These are phyloP conservation scores for Promerops cafer DNA, from an alignment of 2,113 vertebrate genomes.

Conservation along the genomic window DNA sequence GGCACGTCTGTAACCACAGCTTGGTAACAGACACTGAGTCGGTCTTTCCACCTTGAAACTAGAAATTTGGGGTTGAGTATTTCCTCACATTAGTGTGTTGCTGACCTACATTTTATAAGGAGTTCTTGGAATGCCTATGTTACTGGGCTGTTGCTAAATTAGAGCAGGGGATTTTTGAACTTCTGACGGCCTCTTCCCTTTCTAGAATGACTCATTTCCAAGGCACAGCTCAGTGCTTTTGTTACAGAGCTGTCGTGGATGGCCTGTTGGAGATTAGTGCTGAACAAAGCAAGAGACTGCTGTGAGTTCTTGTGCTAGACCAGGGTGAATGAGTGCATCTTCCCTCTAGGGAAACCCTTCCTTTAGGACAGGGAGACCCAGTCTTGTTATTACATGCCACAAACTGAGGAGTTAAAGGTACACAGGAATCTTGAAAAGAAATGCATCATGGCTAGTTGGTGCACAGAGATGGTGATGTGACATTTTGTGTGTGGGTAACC, in stretches of 20 bases:
- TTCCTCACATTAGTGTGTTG: rapidly evolving
- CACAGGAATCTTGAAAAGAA: background rate
- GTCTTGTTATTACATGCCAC: background rate
- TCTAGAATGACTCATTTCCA: background rate
- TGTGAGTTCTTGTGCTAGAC: background rate
- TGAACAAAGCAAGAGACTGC: background rate
- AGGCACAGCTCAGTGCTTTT: background rate
- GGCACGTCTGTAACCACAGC: background rate
- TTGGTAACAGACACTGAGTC: rapidly evolving
- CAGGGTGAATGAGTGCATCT: background rate
- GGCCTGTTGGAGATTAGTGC: background rate
- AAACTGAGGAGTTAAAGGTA: background rate
- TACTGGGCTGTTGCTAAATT: background rate
- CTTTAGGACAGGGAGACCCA: background rate
- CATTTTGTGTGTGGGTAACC: background rate
- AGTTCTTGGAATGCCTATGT: background rate
- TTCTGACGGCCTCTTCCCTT: background rate
- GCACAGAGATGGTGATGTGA: rapidly evolving
- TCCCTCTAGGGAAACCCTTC: background rate
- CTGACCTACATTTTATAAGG: background rate
- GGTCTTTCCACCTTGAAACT: background rate
- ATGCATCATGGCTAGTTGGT: rapidly evolving
- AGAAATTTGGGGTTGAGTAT: background rate
- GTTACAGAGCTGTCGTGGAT: background rate
- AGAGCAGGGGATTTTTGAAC: background rate